Evolutionary conservation across 2,797 vertebrate genomes (phyloP), one percentile per base, ranked within the genome.

Genomic region (Gymnopithys bicolor): DNA sequence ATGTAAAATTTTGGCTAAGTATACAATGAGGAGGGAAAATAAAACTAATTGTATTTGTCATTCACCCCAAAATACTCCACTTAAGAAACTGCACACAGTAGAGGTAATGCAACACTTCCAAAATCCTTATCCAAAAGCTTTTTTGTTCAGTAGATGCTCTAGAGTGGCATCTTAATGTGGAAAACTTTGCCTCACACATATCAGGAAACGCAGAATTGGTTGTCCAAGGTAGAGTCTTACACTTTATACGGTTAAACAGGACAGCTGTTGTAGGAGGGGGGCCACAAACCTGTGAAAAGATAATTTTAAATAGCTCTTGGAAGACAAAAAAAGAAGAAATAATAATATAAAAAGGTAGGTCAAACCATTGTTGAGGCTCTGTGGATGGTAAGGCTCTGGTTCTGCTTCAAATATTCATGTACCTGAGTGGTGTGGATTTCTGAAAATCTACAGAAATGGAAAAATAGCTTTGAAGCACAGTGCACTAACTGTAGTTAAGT

Each of bases 391-490:
- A 76, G 12, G 23, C 15, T 76, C 70, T 59, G 55, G 43, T 32
- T 60, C 46, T 87, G 16, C 30, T 87, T 94, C 33, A 93, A 67
- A 68, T 86, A 81, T 87, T 81, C n/a, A 16, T 64, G 43, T 56
- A 39, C 51, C 19, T 55, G 56, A 48, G 24, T 46, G 19, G 51
- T 52, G 37, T 67, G 43, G 22, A 80, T 91, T 84, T 94, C 13
- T 53, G 27, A 51, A 41, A 91, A 87, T 30, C 41, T 76, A 37
- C 52, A 92, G 16, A 7, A 91, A 58, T 33, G 32, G 55, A 52
- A 92, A 91, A 74, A 82, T 14, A 70, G 3, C 18, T 87, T 80
- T 59, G 79, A 39, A 78, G 7, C 30, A 46, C 51, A 60, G 27
- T 62, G 13, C 10, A 66, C 14, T 37, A 63, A 90, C 14, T 82